Evolutionary conservation across 2,888 invertebrate species (phyloP).

Genomic region (Coleophora deauratella): DNA sequence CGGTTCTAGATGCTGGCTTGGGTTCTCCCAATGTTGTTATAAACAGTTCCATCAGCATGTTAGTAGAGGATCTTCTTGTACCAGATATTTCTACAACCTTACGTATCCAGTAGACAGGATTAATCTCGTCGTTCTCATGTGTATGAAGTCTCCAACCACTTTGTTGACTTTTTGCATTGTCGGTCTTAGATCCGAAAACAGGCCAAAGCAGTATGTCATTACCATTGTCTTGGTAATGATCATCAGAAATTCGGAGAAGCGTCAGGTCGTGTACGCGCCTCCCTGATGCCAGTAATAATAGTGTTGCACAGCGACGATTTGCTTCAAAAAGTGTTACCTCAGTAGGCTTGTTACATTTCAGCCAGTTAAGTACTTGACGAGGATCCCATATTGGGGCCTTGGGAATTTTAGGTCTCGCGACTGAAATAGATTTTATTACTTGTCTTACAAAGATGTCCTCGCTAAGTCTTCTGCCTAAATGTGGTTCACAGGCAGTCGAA

Average conservation of each 20-base stretch:
- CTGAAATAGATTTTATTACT: slow-evolving; percentile 10
- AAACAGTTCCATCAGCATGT: background rate
- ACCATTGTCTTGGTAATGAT: slow-evolving; percentile 9
- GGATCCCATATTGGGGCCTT: slow-evolving; percentile 15
- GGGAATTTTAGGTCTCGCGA: slow-evolving; percentile 5
- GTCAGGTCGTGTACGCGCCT: slow-evolving; percentile 18
- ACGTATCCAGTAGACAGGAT: no score
- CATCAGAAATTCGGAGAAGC: slow-evolving; percentile 9
- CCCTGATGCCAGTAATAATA: slow-evolving; percentile 15
- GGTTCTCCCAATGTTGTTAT: background rate
- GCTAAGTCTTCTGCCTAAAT: slow-evolving; percentile 8
- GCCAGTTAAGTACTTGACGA: slow-evolving; percentile 5
- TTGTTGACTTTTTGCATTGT: slow-evolving; percentile 8
- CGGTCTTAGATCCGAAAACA: slow-evolving; percentile 17
- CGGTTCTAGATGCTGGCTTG: slow-evolving; percentile 8
- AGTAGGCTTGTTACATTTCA: slow-evolving; percentile 4
- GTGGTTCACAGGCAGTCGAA: slow-evolving; percentile 13
- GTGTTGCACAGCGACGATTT: slow-evolving; percentile 8
- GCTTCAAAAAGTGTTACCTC: slow-evolving; percentile 10
- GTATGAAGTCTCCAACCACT: no score
- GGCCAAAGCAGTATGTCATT: slow-evolving; percentile 13
- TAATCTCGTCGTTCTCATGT: no score
- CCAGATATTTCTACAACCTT: no score
- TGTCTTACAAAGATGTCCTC: slow-evolving; percentile 3
- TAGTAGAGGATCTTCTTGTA: no score